Conservation (phyloP, 2,888 invertebrate species). For the Andrena flavipes region DNA sequence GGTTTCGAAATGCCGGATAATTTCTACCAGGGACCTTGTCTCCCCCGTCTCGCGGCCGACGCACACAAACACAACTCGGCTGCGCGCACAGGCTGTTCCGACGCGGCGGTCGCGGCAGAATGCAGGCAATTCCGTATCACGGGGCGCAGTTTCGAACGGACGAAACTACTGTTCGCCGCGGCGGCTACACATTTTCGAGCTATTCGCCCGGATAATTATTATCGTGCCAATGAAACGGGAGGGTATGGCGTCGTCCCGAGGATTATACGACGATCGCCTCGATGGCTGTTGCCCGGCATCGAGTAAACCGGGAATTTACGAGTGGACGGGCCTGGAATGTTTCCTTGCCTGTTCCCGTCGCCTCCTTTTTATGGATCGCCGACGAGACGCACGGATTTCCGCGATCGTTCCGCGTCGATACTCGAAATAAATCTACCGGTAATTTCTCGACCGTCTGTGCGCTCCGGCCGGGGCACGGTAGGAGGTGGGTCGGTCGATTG, state of each 20-base stretch:
- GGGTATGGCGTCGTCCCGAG: conserved; percentile 12
- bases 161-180: conserved; percentile 41
- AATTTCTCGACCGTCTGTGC: not conserved
- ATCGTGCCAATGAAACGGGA: conserved; percentile 57
- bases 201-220: conserved; percentile 61
- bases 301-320: conserved; percentile 35
- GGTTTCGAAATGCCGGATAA: conserved; percentile 74
- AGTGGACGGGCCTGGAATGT: not conserved
- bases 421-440: not conserved
- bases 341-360: not conserved
- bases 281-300: conserved; percentile 3
- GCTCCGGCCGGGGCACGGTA: too few relatives aligned
- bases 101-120: conserved; percentile 45
- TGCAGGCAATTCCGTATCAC: conserved; percentile 56
- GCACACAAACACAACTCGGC: not conserved
- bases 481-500: too few relatives aligned
- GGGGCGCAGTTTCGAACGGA: conserved; percentile 48
- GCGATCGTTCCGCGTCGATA: conserved; percentile 7
- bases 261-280: conserved; percentile 44
- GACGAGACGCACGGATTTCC: not conserved
- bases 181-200: conserved; percentile 46
- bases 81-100: conserved; percentile 40
- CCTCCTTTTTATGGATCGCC: not conserved
- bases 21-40: conserved; percentile 66
- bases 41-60: conserved; percentile 39